phyloP scores from a whole-genome alignment of 1,140 invertebrate species.

The Melanaphis sacchari region DNA sequence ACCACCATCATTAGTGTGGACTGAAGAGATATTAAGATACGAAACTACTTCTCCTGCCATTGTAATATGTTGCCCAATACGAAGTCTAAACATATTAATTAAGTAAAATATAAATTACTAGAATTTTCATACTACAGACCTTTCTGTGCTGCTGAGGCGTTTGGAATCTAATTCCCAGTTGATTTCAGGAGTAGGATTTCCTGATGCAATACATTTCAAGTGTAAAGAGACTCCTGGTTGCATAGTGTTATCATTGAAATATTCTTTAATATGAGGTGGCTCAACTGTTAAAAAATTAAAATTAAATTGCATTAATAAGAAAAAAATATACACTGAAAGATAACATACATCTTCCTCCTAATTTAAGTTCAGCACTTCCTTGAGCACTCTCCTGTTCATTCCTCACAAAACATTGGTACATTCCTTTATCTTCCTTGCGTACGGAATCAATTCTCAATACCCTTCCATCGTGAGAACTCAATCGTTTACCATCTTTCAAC shows the following conservation, averaged over 20 bases:
- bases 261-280: slow-evolving; percentile 84
- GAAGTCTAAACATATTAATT: slow-evolving; percentile 65
- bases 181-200: slow-evolving; percentile 93
- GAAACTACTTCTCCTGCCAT: slow-evolving; percentile 91
- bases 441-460: slow-evolving; percentile 86
- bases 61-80: slow-evolving; percentile 87
- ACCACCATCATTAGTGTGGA: slow-evolving; percentile 92
- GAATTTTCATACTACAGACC: slow-evolving; percentile 63
- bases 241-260: slow-evolving; percentile 85
- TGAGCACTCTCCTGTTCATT: slow-evolving; percentile 94
- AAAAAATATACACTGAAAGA: neutral
- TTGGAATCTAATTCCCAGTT: slow-evolving; percentile 92
- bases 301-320: neutral
- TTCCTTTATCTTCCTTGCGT: slow-evolving; percentile 93
- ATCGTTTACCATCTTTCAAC: slow-evolving; percentile 89
- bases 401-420: slow-evolving; percentile 96
- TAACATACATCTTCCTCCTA: slow-evolving; percentile 85
- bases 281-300: slow-evolving; percentile 70
- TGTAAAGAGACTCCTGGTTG: slow-evolving; percentile 85
- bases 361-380: slow-evolving; percentile 88
- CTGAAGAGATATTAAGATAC: slow-evolving; percentile 90
- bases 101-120: neutral
- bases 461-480: slow-evolving; percentile 77
- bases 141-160: slow-evolving; percentile 80
- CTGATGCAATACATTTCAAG: slow-evolving; percentile 81